Percentiles rank a stretch among this genome's conserved stretches.
Evolutionary conservation across 2,113 vertebrate genomes (phyloP).

Genomic region (Coryphaenoides rupestris): DNA sequence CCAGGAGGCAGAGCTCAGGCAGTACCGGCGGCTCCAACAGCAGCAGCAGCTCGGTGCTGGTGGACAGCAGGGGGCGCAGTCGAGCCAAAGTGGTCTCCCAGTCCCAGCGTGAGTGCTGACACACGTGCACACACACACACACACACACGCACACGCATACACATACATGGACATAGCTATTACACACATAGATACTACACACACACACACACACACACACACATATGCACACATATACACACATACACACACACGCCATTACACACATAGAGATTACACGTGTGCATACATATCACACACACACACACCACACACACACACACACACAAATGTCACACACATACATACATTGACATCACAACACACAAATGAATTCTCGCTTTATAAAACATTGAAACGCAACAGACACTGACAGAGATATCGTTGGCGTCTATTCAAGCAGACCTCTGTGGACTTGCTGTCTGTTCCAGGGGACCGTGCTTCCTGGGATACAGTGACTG

Average conservation of each 20-base stretch:
- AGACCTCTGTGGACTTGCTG: too few species aligned
- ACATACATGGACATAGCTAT: too few species aligned
- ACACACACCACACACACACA: neutral
- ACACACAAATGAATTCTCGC: neutral
- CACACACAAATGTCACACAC: neutral
- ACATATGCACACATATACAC: conserved; percentile 3
- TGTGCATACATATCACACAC: too few species aligned
- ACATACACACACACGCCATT: neutral
- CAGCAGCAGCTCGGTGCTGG: conserved; percentile 63
- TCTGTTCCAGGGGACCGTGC: too few species aligned
- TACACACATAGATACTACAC: neutral
- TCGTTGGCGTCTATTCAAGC: too few species aligned
- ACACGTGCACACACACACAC: neutral
- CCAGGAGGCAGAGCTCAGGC: conserved; percentile 89
- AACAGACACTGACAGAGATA: too few species aligned
- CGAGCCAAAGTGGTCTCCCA: conserved; percentile 97
- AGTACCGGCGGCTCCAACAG: conserved; percentile 74
- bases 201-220: neutral
- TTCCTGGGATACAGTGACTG: too few species aligned
- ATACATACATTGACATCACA: conserved; percentile 1
- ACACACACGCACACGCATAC: too few species aligned
- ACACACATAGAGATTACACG: too few species aligned
- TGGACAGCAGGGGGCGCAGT: conserved; percentile 91
- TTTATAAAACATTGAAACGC: too few species aligned
- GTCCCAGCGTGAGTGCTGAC: conserved; percentile 88